Evolutionary conservation across 2,113 vertebrate species (phyloP).

Genomic region (Puffinus mauretanicus): DNA sequence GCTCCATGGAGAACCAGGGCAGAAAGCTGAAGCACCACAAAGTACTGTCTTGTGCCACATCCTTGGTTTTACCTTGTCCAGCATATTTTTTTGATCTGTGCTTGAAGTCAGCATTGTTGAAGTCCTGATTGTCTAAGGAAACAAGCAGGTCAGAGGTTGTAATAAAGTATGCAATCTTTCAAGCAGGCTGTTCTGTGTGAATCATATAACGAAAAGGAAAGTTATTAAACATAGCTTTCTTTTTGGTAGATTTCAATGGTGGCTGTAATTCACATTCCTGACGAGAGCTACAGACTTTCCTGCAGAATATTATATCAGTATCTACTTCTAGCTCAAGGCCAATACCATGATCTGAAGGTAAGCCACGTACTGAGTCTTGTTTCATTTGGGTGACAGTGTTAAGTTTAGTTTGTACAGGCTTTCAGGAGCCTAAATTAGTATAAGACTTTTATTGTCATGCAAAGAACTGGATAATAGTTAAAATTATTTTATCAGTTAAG

Average conservation of each 20-base stretch:
- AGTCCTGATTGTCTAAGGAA: neutral
- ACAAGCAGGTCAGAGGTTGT: neutral
- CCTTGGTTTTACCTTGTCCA: neutral
- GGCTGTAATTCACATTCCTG: slow-evolving; percentile 89
- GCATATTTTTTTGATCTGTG: neutral
- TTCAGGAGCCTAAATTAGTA: neutral
- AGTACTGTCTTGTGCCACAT: neutral
- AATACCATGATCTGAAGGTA: slow-evolving; percentile 94
- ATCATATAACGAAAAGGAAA: neutral
- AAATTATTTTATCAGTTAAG: neutral
- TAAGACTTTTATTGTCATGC: neutral
- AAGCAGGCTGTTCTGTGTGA: neutral
- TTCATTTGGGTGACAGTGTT: neutral
- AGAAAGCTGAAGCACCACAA: neutral
- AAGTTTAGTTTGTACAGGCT: slow-evolving; percentile 9
- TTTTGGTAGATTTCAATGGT: slow-evolving; percentile 84
- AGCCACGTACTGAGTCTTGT: neutral
- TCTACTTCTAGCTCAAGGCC: slow-evolving; percentile 88
- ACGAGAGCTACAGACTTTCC: slow-evolving; percentile 85
- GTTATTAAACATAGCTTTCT: neutral
- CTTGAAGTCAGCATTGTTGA: neutral
- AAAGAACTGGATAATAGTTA: neutral
- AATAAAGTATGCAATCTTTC: neutral
- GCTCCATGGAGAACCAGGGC: neutral
- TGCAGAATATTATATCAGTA: slow-evolving; percentile 90